phyloP scores from a whole-genome alignment of 2,797 vertebrate species.

The Champsocephalus gunnari region DNA sequence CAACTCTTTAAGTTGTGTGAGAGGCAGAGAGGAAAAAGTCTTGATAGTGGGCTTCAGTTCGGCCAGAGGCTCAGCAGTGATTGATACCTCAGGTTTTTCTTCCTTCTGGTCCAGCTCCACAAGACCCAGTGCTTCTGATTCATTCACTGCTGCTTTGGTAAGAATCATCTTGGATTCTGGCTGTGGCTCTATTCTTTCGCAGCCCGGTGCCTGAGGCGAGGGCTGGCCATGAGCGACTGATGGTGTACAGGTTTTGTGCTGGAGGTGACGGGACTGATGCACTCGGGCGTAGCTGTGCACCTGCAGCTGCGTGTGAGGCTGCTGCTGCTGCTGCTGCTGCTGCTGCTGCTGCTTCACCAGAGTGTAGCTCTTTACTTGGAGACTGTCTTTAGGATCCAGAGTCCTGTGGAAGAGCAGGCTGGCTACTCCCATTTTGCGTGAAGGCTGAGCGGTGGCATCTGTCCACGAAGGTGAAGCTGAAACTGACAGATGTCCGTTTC shows the following conservation, averaged over 20 bases:
- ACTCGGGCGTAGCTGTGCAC: slow-evolving; percentile 85
- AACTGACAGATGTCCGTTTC: slow-evolving; percentile 74
- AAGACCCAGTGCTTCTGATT: slow-evolving; percentile 14
- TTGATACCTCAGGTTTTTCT: neutral
- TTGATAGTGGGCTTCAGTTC: slow-evolving; percentile 48
- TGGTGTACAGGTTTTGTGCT: slow-evolving; percentile 46
- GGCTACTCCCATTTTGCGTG: slow-evolving; percentile 87
- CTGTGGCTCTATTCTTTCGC: slow-evolving; percentile 27
- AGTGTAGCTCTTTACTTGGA: slow-evolving; percentile 90
- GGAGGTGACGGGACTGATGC: slow-evolving; percentile 72
- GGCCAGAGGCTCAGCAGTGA: slow-evolving; percentile 31
- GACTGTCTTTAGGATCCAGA: slow-evolving; percentile 85
- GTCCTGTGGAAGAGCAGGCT: slow-evolving; percentile 87
- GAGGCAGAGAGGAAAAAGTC: slow-evolving; percentile 1
- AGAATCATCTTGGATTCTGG: slow-evolving; percentile 26
- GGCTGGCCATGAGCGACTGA: slow-evolving; percentile 31
- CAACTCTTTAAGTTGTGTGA: slow-evolving; percentile 12
- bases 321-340: slow-evolving; percentile 71
- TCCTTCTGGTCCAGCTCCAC: slow-evolving; percentile 26
- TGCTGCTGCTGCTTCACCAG: slow-evolving; percentile 80
- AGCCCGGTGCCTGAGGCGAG: slow-evolving; percentile 11
- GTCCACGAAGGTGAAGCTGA: slow-evolving; percentile 59
- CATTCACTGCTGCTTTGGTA: slow-evolving; percentile 14
- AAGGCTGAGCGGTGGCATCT: slow-evolving; percentile 52
- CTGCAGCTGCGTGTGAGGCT: slow-evolving; percentile 79